Conservation (phyloP, 2,113 vertebrate species). For the Megaceryle maxima region DNA sequence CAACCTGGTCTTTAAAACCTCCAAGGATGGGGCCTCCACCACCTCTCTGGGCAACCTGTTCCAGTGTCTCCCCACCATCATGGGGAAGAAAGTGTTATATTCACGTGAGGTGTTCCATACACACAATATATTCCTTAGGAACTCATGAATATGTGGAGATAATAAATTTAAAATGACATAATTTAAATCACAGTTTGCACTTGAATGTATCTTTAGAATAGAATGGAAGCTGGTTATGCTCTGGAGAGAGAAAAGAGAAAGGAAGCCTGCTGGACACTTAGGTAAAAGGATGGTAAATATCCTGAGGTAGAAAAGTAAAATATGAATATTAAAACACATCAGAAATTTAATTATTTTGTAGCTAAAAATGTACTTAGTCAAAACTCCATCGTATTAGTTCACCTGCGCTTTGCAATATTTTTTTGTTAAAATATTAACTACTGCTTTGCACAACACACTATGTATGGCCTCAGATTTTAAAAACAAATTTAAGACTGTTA, state of each 20-base stretch:
- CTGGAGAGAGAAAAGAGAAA: not conserved
- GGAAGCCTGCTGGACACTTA: not conserved
- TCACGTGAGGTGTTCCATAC: not conserved
- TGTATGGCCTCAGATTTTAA: not conserved
- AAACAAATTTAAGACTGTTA: not conserved
- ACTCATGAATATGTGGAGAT: not conserved
- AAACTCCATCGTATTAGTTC: not conserved
- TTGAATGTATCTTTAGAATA: not conserved
- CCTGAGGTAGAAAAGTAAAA: not conserved
- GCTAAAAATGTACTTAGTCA: not conserved
- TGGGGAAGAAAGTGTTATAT: no score
- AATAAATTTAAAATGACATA: not conserved
- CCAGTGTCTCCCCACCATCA: no score
- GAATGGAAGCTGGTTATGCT: not conserved
- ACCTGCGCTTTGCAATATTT: not conserved
- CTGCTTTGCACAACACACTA: not conserved
- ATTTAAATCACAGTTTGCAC: not conserved
- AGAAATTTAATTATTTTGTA: not conserved
- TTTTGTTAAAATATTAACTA: not conserved
- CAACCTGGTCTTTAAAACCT: no score
- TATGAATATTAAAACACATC: not conserved
- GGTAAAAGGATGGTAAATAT: not conserved
- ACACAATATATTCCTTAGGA: not conserved
- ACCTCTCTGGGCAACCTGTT: no score
- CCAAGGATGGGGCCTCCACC: no score